Evolutionary conservation across 2,888 invertebrate genomes (phyloP), one percentile per base, ranked within the genome.

Genomic region (Lithophane semibrunnea): DNA sequence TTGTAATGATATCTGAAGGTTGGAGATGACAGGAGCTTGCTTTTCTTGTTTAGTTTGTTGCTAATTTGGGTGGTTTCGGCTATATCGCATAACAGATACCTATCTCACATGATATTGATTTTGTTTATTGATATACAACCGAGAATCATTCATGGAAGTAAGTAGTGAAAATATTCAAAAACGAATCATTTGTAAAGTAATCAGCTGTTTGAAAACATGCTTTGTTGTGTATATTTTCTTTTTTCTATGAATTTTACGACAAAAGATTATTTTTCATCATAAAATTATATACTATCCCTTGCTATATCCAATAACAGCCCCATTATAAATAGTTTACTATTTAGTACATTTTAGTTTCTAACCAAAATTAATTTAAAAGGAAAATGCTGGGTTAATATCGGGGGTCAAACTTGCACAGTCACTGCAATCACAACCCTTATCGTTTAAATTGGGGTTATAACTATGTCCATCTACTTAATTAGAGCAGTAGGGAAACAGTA

Each of bases 401-500:
- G 75, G 80, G 88, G 80, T 78, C 74, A 83, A 88, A 86, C 66
- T 80, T 88, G 87, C 88, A 83, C 63, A 81, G 79, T 88, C 85
- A 88, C 69, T 82, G 79, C 79, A 82, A 83, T 85, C 83, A 77
- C 82, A 80, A 85, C 82, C 86, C 88, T 86, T 82, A 79, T 80
- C 60, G 72, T 81, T 83, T 79, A 79, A 84, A 84, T 80, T 81
- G 80, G 80, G 85, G 87, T 87, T 80, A 77, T 85, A 86, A 85
- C 74, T 84, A 83, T 80, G 79, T 79, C 49, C 76, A 78, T 73
- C 73, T 37, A 76, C 77, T 82, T 86, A 86, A 88, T 88, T 83
- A 88, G 76, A 47, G 58, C 77, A 49, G 66, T 37, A 73, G 64
- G 73, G 79, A 58, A 63, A 42, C 60, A 71, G 21, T 67, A 75